A percentile compares a stretch with the other conserved stretches of the same genome.
Evolutionary conservation across 2,888 invertebrate species (phyloP).

Genomic region (Synanthedon tipuliformis): DNA sequence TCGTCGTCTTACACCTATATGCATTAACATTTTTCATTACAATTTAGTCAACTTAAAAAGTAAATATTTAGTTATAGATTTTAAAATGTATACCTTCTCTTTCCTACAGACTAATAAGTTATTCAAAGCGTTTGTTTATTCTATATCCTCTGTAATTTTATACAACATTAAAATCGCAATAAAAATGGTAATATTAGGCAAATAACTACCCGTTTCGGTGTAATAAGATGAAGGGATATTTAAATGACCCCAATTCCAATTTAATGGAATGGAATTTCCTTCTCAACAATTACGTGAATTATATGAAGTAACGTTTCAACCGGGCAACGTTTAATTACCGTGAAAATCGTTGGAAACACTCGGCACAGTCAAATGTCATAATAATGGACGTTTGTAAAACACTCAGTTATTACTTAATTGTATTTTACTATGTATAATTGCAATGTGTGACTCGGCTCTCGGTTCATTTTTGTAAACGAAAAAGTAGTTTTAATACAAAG

Average conservation of each 20-base stretch:
- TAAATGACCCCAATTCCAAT: background rate
- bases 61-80: no score
- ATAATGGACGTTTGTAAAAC: slow-evolving; percentile 16
- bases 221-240: background rate
- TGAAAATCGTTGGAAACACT: slow-evolving; percentile 20
- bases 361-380: background rate
- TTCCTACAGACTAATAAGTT: no score
- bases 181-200: no score
- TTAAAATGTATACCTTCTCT: no score
- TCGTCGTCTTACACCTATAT: no score
- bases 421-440: slow-evolving; percentile 24
- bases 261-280: background rate
- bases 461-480: background rate
- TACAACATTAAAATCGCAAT: no score
- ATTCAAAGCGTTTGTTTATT: no score
- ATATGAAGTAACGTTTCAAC: background rate
- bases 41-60: no score
- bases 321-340: slow-evolving; percentile 22
- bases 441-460: slow-evolving; percentile 5
- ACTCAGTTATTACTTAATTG: slow-evolving; percentile 25
- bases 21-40: no score
- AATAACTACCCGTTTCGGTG: no score
- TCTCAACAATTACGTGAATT: background rate
- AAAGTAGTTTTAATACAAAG: no score
- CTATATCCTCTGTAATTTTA: no score